phyloP scores from a whole-genome alignment of 2,797 vertebrate genomes.

The Myiotriccus ornatus region DNA sequence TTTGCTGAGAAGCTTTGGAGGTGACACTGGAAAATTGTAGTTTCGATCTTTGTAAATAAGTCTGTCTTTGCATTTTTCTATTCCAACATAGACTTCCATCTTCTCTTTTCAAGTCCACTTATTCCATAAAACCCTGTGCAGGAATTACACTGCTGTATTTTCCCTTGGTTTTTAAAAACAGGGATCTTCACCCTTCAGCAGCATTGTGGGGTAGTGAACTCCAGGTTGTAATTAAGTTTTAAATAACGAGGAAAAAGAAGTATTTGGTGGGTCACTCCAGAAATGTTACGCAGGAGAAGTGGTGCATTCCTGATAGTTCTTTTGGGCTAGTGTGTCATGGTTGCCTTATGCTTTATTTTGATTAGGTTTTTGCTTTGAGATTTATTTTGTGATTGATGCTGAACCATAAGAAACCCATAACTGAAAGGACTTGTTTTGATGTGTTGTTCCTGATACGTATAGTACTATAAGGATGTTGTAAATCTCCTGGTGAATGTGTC shows the following conservation, averaged over 20 bases:
- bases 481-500: background rate
- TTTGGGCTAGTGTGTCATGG: background rate
- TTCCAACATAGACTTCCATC: conserved; percentile 1
- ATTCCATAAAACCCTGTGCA: background rate
- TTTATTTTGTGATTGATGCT: conserved; percentile 24
- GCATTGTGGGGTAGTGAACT: background rate
- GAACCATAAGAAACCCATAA: background rate
- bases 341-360: background rate
- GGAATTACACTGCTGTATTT: background rate
- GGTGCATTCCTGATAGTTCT: background rate
- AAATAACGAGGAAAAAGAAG: background rate
- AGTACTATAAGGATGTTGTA: background rate
- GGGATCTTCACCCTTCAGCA: background rate
- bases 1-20: conserved; percentile 35
- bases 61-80: background rate
- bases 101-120: background rate
- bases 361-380: background rate
- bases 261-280: background rate
- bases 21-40: conserved; percentile 22
- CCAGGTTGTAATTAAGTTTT: background rate
- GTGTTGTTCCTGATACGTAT: background rate
- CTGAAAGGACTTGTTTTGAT: background rate
- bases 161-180: background rate
- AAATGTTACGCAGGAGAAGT: background rate
- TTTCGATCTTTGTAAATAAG: conserved; percentile 43